Percentiles rank a stretch among this genome's conserved stretches.
Conservation (phyloP, 2,797 vertebrate genomes). For the Cetoscarus ocellatus region DNA sequence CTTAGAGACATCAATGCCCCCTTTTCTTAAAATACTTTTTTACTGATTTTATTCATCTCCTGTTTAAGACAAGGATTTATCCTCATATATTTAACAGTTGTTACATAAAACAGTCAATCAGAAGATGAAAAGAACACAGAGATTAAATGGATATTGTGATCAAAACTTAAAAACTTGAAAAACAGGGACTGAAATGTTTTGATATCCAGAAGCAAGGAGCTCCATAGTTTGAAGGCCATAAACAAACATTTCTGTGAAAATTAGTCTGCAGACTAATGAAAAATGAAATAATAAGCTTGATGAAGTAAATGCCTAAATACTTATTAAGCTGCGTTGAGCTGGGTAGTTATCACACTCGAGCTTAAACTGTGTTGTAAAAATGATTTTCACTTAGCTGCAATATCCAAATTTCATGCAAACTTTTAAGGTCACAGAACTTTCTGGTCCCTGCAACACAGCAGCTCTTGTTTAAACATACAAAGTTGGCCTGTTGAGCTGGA, state of each 20-base stretch:
- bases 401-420: conserved; percentile 36
- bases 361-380: neutral
- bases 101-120: too few species aligned
- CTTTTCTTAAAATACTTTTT: too few species aligned
- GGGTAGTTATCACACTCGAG: neutral
- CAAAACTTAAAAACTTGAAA: too few species aligned
- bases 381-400: neutral
- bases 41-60: too few species aligned
- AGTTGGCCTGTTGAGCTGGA: conserved; percentile 8
- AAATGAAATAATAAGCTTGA: neutral
- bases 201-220: too few species aligned
- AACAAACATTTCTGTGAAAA: neutral
- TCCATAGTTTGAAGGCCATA: too few species aligned
- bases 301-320: neutral
- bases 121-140: too few species aligned
- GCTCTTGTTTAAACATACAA: conserved; percentile 24
- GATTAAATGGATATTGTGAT: too few species aligned
- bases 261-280: neutral
- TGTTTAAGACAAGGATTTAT: too few species aligned
- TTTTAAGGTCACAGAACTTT: neutral
- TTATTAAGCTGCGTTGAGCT: neutral
- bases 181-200: too few species aligned
- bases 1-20: too few species aligned
- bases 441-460: conserved; percentile 8
- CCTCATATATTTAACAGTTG: too few species aligned